phyloP scores from a whole-genome alignment of 2,888 invertebrate species.

The Sepiola atlantica region DNA sequence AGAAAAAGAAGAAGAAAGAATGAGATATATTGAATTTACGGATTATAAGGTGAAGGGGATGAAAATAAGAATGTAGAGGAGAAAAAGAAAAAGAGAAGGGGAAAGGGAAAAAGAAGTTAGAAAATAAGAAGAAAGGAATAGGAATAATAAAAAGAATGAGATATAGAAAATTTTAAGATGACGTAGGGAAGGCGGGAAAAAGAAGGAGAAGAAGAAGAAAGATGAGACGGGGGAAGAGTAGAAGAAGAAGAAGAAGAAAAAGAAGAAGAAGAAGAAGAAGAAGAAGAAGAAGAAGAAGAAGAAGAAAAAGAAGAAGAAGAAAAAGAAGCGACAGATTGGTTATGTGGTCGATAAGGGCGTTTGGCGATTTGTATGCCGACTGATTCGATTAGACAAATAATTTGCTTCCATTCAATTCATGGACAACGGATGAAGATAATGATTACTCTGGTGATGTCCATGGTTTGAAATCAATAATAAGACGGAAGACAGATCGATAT shows the following conservation, averaged over 20 bases:
- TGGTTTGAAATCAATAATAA: not conserved
- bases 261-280: not conserved
- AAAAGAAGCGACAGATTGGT: not conserved
- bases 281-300: not conserved
- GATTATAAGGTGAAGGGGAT: no score
- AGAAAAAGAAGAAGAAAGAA: not conserved
- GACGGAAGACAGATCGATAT: conserved; percentile 2
- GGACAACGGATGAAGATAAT: not conserved
- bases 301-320: not conserved
- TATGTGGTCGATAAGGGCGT: not conserved
- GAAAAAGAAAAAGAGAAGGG: not conserved
- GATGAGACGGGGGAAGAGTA: not conserved
- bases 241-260: not conserved
- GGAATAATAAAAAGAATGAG: not conserved
- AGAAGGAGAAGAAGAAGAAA: not conserved
- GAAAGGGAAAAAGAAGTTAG: not conserved
- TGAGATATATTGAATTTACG: no score
- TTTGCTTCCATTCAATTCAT: not conserved
- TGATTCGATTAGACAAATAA: conserved; percentile 8
- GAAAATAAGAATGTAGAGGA: not conserved
- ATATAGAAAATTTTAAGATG: not conserved
- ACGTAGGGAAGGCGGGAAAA: not conserved
- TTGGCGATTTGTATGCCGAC: not conserved
- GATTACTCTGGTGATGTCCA: no score
- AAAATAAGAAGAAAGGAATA: not conserved